phyloP scores from a whole-genome alignment of 2,888 invertebrate species.

The Nipponacmea schrenckii region DNA sequence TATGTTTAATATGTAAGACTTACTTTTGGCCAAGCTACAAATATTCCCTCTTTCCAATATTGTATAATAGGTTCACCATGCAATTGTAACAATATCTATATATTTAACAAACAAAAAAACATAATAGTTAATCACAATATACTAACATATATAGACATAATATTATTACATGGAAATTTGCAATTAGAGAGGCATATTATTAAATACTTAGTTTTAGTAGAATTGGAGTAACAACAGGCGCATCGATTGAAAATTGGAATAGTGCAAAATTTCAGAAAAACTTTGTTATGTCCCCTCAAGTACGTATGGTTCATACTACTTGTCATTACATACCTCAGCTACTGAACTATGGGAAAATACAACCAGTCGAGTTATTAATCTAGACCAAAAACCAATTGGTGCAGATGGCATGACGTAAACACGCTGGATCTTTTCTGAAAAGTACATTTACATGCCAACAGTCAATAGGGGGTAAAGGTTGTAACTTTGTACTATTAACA shows the following conservation, averaged over 20 bases:
- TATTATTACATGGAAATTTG: too few species aligned
- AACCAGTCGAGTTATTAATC: conserved; percentile 57
- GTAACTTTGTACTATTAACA: too few species aligned
- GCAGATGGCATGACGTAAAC: conserved; percentile 57
- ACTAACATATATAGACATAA: too few species aligned
- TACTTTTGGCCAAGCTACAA: conserved; percentile 52
- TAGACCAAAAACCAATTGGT: conserved; percentile 63
- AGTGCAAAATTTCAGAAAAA: too few species aligned
- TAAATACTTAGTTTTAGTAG: too few species aligned
- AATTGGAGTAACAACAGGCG: too few species aligned
- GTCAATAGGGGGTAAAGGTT: background rate
- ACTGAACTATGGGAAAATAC: conserved; percentile 47
- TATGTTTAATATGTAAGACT: conserved; percentile 11
- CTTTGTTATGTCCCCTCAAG: too few species aligned
- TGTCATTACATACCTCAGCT: conserved; percentile 41
- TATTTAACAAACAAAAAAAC: background rate
- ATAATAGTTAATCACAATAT: background rate
- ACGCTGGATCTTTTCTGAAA: conserved; percentile 48
- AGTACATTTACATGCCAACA: background rate
- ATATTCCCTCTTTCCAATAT: conserved; percentile 58
- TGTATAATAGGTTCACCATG: conserved; percentile 21
- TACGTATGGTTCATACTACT: too few species aligned
- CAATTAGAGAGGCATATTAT: too few species aligned
- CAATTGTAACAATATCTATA: background rate
- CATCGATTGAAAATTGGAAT: too few species aligned